These are phyloP conservation scores for Dromaius novaehollandiae DNA, from an alignment of 2,113 vertebrate species.

Conservation along the genomic window DNA sequence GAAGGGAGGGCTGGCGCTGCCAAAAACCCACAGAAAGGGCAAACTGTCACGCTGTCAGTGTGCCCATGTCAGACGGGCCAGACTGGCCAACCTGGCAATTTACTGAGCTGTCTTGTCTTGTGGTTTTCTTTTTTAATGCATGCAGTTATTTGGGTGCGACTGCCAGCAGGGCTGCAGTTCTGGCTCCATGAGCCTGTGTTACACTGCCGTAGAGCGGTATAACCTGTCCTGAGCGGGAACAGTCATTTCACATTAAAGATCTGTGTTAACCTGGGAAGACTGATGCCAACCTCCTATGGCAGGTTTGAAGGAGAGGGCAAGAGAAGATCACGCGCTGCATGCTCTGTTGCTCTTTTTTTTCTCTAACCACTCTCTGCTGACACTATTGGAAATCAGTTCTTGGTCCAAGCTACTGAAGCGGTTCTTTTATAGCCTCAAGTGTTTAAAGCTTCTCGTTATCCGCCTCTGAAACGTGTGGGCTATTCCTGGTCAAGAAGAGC, in stretches of 20 bases:
- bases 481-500: neutral
- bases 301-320: neutral
- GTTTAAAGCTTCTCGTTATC: neutral
- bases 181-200: neutral
- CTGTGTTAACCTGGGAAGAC: neutral
- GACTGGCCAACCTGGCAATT: neutral
- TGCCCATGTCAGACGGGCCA: neutral
- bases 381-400: neutral
- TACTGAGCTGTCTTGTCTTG: neutral
- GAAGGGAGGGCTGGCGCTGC: neutral
- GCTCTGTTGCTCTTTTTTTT: neutral
- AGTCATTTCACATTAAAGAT: neutral
- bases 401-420: neutral
- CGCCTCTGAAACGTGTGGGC: neutral
- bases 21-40: neutral
- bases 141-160: neutral
- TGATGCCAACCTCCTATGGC: neutral
- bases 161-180: neutral
- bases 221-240: neutral
- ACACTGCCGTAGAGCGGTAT: neutral
- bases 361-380: neutral
- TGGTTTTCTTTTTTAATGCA: neutral
- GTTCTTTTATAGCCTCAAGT: neutral
- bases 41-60: neutral
- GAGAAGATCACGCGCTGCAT: neutral